Percentiles rank a stretch among this genome's conserved stretches.
These are phyloP conservation scores for Conistra vaccinii DNA, from an alignment of 2,888 invertebrate genomes.

Conservation along the genomic window DNA sequence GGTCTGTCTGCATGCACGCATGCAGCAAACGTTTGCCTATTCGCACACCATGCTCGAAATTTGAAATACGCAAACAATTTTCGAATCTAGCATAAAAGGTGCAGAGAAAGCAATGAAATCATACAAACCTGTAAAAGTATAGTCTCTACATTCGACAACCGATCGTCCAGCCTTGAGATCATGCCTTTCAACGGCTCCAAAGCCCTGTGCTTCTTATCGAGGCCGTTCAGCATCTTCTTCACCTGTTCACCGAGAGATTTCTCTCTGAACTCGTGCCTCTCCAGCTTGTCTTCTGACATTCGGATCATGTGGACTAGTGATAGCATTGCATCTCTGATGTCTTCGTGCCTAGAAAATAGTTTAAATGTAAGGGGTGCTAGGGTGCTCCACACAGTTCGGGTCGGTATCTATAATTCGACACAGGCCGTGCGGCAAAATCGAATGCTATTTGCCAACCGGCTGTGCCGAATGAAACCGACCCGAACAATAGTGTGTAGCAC, in stretches of 20 bases:
- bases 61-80: too few relatives aligned
- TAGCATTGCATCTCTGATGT: slow-evolving; percentile 94
- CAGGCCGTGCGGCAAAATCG: neutral
- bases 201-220: slow-evolving; percentile 94
- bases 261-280: slow-evolving; percentile 96
- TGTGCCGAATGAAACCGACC: neutral
- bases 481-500: neutral
- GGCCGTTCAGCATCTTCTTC: slow-evolving; percentile 93
- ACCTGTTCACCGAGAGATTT: slow-evolving; percentile 94
- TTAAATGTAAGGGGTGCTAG: neutral
- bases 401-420: too few relatives aligned
- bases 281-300: slow-evolving; percentile 95
- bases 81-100: too few relatives aligned
- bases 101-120: neutral
- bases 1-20: too few relatives aligned
- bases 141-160: slow-evolving; percentile 94
- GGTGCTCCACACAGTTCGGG: neutral
- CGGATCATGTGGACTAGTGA: slow-evolving; percentile 95
- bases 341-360: slow-evolving; percentile 90
- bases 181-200: slow-evolving; percentile 93
- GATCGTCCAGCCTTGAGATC: slow-evolving; percentile 93
- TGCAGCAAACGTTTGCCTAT: too few relatives aligned
- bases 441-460: neutral
- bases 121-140: slow-evolving; percentile 92
- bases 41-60: too few relatives aligned